These are phyloP conservation scores for Mixornis gularis DNA, from an alignment of 2,113 vertebrate species.

Conservation along the genomic window DNA sequence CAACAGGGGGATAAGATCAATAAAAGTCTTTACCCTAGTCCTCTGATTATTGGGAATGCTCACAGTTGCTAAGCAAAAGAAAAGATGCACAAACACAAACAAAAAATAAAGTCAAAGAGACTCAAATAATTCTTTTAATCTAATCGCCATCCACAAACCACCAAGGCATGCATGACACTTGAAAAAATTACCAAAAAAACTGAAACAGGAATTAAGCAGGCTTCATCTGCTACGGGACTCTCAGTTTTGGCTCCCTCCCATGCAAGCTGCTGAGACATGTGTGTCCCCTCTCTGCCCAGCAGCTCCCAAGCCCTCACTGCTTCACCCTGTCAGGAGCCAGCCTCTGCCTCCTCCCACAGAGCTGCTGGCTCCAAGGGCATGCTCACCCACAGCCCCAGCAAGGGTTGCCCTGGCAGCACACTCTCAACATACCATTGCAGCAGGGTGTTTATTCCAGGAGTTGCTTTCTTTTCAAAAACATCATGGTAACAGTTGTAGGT, in stretches of 20 bases:
- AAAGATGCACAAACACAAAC: background rate
- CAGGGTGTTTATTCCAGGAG: background rate
- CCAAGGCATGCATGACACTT: background rate
- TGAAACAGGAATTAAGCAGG: background rate
- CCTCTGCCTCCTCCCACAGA: background rate
- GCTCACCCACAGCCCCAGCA: background rate
- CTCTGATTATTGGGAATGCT: background rate
- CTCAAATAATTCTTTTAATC: background rate
- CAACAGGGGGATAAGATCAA: background rate
- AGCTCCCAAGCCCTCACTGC: background rate
- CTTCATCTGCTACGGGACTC: background rate
- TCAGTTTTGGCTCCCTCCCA: background rate
- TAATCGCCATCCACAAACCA: background rate
- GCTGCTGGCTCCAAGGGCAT: background rate
- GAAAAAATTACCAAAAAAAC: background rate
- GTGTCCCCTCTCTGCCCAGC: background rate
- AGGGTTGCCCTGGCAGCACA: background rate
- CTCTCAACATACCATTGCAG: background rate
- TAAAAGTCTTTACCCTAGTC: background rate
- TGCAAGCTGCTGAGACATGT: accelerated
- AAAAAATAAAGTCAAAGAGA: background rate
- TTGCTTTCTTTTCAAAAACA: background rate
- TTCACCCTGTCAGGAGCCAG: background rate
- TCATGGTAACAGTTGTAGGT: background rate
- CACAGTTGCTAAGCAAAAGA: background rate